Evolutionary conservation across 2,797 vertebrate species (phyloP), one percentile per base, ranked within the genome.

Genomic region (Diglossa cyanea): DNA sequence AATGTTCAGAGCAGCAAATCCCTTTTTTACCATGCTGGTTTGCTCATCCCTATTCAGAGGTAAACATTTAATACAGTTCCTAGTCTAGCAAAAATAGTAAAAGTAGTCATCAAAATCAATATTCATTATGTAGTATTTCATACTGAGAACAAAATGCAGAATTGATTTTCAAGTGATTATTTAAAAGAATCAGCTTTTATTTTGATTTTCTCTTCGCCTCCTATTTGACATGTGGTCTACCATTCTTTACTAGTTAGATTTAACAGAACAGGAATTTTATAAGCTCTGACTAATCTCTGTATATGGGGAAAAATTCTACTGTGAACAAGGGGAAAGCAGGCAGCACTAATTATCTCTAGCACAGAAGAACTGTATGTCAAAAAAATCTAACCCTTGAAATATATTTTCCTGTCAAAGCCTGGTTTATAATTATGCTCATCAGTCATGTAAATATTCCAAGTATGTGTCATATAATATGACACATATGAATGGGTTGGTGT

Each of bases 341-440:
- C 61, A 71, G 63, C 25, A 30, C 25, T 94, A 93, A 95, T 96
- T 95, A 80, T 66, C 68, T 80, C 30, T 40, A 81, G 51, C 45
- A 48, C 2, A 8, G 65, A 91, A 73, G 17, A 93, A 39, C 16
- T 85, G 48, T 65, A 11, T 85, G 84, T 62, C 72, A 93, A 91
- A 94, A 61, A 94, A 80, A 83, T 39, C 19, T 37, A 87, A 51
- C 60, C 47, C 35, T 86, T 74, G 47, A 91, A 94, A 88, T 62
- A n/a, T 11, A 62, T 81, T 93, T 97, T 88, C 19, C 40, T 81
- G 54, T 88, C 84, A 91, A 77, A 93, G 26, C 45, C 28, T 80
- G n/a, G 51, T 60, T 94, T 62, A 68, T 91, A 91, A 94, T 90
- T 91, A 71, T 83, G 91, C 35, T 95, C 81, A 87, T 89, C 92